These are phyloP conservation scores for Calephelis virginiensis DNA, from an alignment of 1,140 invertebrate species.

Conservation along the genomic window DNA sequence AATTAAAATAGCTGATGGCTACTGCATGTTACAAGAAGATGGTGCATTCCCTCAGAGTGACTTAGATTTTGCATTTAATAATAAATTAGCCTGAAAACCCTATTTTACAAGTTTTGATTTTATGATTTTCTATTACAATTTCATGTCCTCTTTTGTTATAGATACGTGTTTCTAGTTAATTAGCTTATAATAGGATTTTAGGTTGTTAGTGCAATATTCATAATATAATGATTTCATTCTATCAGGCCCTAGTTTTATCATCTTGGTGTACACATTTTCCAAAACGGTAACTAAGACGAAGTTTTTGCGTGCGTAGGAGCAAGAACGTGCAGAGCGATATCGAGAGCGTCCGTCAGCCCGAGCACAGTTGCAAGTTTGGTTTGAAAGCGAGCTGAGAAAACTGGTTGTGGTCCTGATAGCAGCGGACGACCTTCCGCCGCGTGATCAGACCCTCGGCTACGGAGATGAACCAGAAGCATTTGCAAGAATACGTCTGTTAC, in stretches of 20 bases:
- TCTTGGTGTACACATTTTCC: not conserved
- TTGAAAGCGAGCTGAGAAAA: constrained; percentile 88
- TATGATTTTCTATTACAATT: constrained; percentile 26
- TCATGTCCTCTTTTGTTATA: constrained; percentile 32
- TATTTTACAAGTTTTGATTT: constrained; percentile 37
- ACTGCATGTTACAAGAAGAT: constrained; percentile 64
- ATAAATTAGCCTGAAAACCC: constrained; percentile 21
- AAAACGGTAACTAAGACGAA: constrained; percentile 5
- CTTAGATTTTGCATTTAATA: constrained; percentile 49
- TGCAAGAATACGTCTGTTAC: constrained; percentile 87
- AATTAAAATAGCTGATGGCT: constrained; percentile 54
- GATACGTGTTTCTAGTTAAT: constrained; percentile 11
- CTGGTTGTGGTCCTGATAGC: constrained; percentile 90
- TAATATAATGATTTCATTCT: not conserved
- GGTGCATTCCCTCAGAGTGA: constrained; percentile 53
- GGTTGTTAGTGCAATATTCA: constrained; percentile 17
- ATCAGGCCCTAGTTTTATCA: constrained; percentile 18
- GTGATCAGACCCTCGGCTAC: constrained; percentile 87
- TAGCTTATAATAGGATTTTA: constrained; percentile 22
- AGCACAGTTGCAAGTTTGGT: constrained; percentile 92
- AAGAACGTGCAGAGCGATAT: constrained; percentile 82
- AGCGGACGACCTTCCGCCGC: constrained; percentile 87
- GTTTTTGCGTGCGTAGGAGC: constrained; percentile 51
- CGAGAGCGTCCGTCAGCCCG: constrained; percentile 86
- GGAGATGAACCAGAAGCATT: constrained; percentile 89